Conservation (phyloP, 2,888 invertebrate genomes). For the Byasa hedistus region DNA sequence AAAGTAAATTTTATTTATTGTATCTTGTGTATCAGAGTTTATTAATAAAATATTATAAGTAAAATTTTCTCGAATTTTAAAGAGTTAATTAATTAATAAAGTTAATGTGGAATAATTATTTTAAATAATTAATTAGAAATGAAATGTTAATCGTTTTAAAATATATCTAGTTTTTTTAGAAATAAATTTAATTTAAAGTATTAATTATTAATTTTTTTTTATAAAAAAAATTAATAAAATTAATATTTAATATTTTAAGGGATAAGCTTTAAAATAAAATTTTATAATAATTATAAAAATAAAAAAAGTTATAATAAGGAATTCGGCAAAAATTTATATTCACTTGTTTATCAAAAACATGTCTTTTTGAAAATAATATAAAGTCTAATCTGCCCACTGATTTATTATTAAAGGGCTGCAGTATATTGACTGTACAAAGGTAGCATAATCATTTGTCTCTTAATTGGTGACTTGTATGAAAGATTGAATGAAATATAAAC, state of each 20-base stretch:
- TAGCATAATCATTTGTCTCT: constrained; percentile 66
- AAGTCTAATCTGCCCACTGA: constrained; percentile 85
- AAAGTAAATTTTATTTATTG: too few species aligned
- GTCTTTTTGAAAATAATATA: constrained; percentile 76
- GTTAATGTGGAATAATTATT: constrained; percentile 82
- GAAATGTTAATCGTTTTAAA: constrained; percentile 84
- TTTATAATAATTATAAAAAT: constrained; percentile 81
- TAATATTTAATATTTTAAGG: too few species aligned
- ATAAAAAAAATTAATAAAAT: too few species aligned
- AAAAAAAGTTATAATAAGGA: constrained; percentile 82
- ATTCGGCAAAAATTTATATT: constrained; percentile 82
- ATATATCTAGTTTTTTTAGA: constrained; percentile 85
- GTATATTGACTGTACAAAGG: constrained; percentile 59
- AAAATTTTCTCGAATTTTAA: constrained; percentile 81
- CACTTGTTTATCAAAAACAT: constrained; percentile 90
- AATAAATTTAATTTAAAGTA: constrained; percentile 78
- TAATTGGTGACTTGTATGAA: constrained; percentile 23
- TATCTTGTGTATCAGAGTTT: constrained; percentile 71
- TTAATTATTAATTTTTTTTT: constrained; percentile 38
- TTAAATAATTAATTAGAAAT: constrained; percentile 81
- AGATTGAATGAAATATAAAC: constrained; percentile 23
- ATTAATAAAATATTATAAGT: constrained; percentile 69
- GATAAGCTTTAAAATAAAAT: too few species aligned
- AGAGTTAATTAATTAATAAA: constrained; percentile 80
- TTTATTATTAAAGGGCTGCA: constrained; percentile 86